These are phyloP conservation scores for Spondyliosoma cantharus DNA, from an alignment of 2,797 vertebrate genomes.

Conservation along the genomic window DNA sequence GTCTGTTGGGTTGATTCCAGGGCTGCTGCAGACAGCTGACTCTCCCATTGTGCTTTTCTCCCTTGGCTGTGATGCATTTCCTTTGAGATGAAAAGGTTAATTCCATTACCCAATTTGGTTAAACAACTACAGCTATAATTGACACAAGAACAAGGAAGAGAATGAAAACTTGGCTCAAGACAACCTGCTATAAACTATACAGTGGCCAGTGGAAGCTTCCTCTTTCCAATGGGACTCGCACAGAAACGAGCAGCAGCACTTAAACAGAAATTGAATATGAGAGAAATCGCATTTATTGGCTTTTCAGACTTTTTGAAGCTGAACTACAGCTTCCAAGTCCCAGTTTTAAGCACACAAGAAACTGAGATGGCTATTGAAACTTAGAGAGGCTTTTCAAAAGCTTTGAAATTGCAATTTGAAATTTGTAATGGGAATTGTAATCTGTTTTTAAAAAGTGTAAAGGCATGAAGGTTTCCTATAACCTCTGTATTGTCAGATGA, in stretches of 20 bases:
- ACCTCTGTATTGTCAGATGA: constrained; percentile 53
- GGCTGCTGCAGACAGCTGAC: constrained; percentile 1
- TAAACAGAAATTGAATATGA: constrained; percentile 42
- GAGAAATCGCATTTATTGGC: constrained; percentile 31
- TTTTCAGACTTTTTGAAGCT: constrained; percentile 39
- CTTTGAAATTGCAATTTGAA: constrained; percentile 38
- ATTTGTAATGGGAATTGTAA: constrained; percentile 38
- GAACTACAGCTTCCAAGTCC: constrained; percentile 12
- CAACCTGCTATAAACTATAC: constrained; percentile 43
- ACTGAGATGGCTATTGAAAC: constrained; percentile 18
- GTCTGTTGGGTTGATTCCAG: too few species aligned
- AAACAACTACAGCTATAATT: constrained; percentile 69
- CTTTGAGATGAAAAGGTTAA: constrained; percentile 72
- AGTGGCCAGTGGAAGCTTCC: background rate
- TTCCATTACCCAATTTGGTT: constrained; percentile 74
- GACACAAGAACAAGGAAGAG: constrained; percentile 43
- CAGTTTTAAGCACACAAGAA: background rate
- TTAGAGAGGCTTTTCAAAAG: constrained; percentile 26
- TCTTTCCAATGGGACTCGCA: constrained; percentile 1
- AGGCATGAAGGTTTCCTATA: constrained; percentile 36
- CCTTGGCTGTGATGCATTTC: constrained; percentile 55
- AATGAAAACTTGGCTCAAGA: constrained; percentile 55
- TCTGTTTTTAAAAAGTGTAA: constrained; percentile 45
- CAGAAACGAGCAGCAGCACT: background rate
- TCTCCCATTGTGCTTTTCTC: constrained; percentile 49